Evolutionary conservation across 2,888 invertebrate genomes (phyloP).

Genomic region (Yponomeuta evonymella): DNA sequence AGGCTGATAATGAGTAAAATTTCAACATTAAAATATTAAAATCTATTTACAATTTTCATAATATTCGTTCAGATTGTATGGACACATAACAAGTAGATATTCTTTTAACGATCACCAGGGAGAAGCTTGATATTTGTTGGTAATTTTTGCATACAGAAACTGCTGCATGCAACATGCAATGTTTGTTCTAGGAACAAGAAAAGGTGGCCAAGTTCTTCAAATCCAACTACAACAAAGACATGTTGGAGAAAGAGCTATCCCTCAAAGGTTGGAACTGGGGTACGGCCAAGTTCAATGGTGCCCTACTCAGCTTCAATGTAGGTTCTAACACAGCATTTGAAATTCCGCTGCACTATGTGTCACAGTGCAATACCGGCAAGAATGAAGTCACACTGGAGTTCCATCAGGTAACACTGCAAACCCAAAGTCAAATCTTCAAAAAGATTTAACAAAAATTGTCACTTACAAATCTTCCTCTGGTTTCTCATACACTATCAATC

Average conservation of each 20-base stretch:
- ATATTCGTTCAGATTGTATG: too few relatives aligned
- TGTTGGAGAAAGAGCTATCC: constrained; percentile 94
- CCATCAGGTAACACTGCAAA: constrained; percentile 81
- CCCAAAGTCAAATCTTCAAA: neutral
- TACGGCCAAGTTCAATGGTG: constrained; percentile 93
- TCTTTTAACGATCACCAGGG: too few relatives aligned
- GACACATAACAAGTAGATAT: too few relatives aligned
- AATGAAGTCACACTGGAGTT: constrained; percentile 99
- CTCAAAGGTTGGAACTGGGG: constrained; percentile 99
- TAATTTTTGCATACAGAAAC: too few relatives aligned
- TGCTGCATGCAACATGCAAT: neutral
- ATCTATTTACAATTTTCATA: too few relatives aligned
- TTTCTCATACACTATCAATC: too few relatives aligned
- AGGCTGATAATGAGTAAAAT: too few relatives aligned
- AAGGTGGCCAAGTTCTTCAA: constrained; percentile 94
- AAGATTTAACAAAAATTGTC: too few relatives aligned
- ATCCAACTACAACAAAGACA: constrained; percentile 86
- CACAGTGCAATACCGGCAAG: constrained; percentile 96
- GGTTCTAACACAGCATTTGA: constrained; percentile 93
- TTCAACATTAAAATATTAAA: too few relatives aligned
- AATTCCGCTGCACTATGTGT: constrained; percentile 96
- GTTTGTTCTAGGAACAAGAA: constrained; percentile 86
- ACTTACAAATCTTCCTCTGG: too few relatives aligned
- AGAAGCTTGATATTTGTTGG: too few relatives aligned
- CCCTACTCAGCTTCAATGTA: constrained; percentile 89